Conservation (phyloP, 2,797 vertebrate species). For the Sebastes cheni region DNA sequence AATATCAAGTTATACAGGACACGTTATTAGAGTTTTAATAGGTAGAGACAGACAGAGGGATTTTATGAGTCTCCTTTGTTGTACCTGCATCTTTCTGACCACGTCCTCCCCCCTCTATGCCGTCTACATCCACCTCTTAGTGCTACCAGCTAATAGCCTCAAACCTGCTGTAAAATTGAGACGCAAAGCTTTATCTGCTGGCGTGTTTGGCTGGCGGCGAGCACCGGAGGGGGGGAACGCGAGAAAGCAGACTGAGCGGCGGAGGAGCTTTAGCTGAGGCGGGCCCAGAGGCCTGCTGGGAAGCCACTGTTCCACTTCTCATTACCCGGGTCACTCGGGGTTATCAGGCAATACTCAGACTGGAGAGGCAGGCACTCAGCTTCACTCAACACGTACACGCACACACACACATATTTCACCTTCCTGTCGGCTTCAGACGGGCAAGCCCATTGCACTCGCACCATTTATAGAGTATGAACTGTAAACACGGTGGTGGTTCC, state of each 20-base stretch:
- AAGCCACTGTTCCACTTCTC: constrained; percentile 72
- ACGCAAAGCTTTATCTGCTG: constrained; percentile 50
- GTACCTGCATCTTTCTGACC: background rate
- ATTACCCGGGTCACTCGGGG: constrained; percentile 70
- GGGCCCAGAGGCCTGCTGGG: constrained; percentile 57
- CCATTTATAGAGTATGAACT: constrained; percentile 64
- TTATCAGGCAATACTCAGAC: constrained; percentile 71
- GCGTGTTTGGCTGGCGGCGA: constrained; percentile 48
- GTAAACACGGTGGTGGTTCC: constrained; percentile 60
- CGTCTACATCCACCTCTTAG: background rate
- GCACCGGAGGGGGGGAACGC: constrained; percentile 41
- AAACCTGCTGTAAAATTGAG: constrained; percentile 46
- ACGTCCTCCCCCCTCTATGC: background rate
- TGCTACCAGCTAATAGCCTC: constrained; percentile 1
- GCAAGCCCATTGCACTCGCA: constrained; percentile 28
- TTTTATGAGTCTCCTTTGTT: background rate
- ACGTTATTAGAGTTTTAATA: background rate
- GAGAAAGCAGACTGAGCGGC: constrained; percentile 17
- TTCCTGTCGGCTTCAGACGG: constrained; percentile 47
- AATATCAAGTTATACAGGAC: background rate
- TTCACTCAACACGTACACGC: constrained; percentile 64
- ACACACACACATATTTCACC: constrained; percentile 39
- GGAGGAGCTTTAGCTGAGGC: constrained; percentile 39
- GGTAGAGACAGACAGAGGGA: background rate
- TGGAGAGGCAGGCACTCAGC: constrained; percentile 67